Percentiles rank a stretch among this genome's conserved stretches.
These are phyloP conservation scores for Herpetotheres cachinnans DNA, from an alignment of 2,113 vertebrate species.

Conservation along the genomic window DNA sequence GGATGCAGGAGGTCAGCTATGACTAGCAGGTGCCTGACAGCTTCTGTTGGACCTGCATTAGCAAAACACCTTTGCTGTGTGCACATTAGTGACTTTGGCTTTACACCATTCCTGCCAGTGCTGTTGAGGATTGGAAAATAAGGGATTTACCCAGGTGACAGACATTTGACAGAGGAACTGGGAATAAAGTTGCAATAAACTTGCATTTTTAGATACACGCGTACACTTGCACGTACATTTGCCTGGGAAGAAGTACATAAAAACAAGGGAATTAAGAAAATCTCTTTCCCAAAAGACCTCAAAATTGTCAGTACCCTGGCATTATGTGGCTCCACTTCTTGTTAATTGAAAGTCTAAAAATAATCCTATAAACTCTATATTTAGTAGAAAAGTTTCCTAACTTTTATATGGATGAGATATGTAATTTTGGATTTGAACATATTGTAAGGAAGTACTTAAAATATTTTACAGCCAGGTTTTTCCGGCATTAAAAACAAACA, in stretches of 20 bases:
- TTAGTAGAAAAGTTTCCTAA: not conserved
- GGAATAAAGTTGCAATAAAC: not conserved
- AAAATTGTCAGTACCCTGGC: not conserved
- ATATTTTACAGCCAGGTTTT: not conserved
- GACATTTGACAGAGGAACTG: not conserved
- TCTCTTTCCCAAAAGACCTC: not conserved
- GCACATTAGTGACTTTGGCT: not conserved
- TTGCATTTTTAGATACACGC: not conserved
- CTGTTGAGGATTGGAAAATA: not conserved
- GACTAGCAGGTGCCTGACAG: not conserved
- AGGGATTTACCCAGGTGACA: not conserved
- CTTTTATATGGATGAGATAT: not conserved
- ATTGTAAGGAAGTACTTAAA: not conserved
- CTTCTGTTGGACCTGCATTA: rapidly evolving
- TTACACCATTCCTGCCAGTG: not conserved
- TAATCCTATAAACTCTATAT: not conserved
- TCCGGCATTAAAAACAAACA: not conserved
- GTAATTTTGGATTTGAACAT: not conserved
- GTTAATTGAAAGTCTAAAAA: not conserved
- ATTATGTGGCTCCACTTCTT: not conserved
- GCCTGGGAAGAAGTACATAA: not conserved
- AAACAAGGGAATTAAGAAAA: not conserved
- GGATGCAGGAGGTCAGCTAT: not conserved
- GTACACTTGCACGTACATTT: rapidly evolving
- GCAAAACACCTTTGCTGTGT: not conserved